These are phyloP conservation scores for Synaphobranchus kaupii DNA, from an alignment of 2,797 vertebrate genomes.

Conservation along the genomic window DNA sequence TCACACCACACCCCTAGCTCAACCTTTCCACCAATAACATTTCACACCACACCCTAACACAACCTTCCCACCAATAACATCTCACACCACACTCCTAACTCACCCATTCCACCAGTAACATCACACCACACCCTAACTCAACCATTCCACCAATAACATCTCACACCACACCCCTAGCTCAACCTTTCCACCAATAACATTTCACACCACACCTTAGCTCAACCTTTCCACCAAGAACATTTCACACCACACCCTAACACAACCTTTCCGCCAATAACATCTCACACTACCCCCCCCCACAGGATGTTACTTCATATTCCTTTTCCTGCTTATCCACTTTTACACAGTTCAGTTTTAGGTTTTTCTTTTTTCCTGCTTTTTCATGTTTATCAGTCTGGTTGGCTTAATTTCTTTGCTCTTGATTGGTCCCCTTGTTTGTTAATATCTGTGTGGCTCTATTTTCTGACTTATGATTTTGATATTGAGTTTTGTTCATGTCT, in stretches of 20 bases:
- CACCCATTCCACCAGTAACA: neutral
- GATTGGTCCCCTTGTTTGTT: neutral
- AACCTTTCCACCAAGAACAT: neutral
- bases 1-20: neutral
- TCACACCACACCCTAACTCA: neutral
- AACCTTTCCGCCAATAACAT: neutral
- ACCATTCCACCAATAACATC: neutral
- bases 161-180: neutral
- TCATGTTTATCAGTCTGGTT: neutral
- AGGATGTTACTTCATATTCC: neutral
- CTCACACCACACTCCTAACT: neutral
- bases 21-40: neutral
- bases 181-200: neutral
- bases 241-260: neutral
- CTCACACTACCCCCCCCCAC: neutral
- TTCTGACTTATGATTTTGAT: neutral
- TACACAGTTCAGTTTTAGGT: neutral
- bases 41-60: neutral
- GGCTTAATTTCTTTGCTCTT: neutral
- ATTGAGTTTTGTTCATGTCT: neutral
- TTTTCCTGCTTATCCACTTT: neutral
- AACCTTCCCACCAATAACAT: neutral
- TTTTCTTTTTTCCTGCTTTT: neutral
- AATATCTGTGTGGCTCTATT: neutral
- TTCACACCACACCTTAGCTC: neutral